A percentile compares a stretch with the other conserved stretches of the same genome.
Evolutionary conservation across 2,113 vertebrate species (phyloP).

Genomic region (Cathartes aura): DNA sequence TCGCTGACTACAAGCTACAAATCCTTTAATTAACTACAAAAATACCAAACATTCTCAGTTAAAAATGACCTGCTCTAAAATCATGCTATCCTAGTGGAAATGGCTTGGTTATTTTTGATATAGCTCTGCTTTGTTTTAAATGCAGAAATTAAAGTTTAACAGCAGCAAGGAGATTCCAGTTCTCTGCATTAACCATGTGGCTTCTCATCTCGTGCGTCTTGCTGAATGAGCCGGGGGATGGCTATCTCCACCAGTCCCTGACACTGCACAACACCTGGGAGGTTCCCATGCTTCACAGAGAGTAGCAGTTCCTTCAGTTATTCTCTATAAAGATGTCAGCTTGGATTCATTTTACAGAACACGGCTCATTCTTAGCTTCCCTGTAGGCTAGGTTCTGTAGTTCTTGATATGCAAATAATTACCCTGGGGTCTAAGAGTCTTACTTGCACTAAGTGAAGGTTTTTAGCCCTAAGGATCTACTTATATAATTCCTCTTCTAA

Average conservation of each 20-base stretch:
- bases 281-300: not conserved
- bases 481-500: not conserved
- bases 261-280: not conserved
- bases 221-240: not conserved
- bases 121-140: conserved; percentile 70
- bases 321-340: not conserved
- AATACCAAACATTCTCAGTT: not conserved
- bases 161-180: conserved; percentile 1
- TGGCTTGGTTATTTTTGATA: conserved; percentile 56
- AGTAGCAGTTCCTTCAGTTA: not conserved
- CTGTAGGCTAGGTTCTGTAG: not conserved
- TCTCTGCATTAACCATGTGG: not conserved
- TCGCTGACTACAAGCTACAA: not conserved
- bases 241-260: not conserved
- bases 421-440: not conserved
- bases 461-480: not conserved
- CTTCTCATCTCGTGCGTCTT: not conserved
- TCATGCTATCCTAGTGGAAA: conserved; percentile 54
- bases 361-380: not conserved
- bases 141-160: conserved; percentile 67
- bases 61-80: conserved; percentile 37
- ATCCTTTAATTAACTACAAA: not conserved
- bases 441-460: not conserved
- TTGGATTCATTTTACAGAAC: not conserved
- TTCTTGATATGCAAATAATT: not conserved